Percentiles rank a stretch among this genome's conserved stretches.
Evolutionary conservation across 2,113 vertebrate species (phyloP).

Genomic region (Myotis lucifugus): DNA sequence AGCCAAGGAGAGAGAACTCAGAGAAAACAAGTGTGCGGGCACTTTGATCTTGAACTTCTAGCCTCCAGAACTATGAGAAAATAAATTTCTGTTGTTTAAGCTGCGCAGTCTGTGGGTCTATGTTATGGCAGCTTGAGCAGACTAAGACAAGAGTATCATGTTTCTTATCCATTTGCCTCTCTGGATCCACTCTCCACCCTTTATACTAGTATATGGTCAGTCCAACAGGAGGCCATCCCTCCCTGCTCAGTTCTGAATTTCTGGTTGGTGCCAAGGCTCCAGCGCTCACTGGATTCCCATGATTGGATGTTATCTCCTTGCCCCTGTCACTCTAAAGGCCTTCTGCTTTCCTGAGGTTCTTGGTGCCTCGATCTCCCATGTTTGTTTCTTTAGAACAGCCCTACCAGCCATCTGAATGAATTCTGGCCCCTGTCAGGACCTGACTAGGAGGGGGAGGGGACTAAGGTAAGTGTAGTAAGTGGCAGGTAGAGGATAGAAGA

Average conservation of each 20-base stretch:
- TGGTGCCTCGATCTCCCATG: background rate
- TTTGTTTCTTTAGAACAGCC: background rate
- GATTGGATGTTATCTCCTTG: background rate
- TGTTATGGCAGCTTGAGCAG: background rate
- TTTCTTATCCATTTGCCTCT: background rate
- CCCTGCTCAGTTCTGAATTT: background rate
- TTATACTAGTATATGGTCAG: background rate
- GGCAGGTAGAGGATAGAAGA: background rate
- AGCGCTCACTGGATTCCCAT: background rate
- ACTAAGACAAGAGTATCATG: background rate
- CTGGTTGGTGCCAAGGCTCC: background rate
- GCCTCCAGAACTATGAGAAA: background rate
- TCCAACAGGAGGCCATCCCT: background rate
- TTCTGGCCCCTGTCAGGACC: background rate
- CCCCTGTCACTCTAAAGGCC: background rate
- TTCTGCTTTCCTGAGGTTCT: background rate
- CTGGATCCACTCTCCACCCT: background rate
- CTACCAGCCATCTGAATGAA: background rate
- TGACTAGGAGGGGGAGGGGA: background rate
- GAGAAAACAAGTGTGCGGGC: background rate
- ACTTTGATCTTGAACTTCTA: background rate
- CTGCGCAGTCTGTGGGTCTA: background rate
- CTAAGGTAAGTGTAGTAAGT: background rate
- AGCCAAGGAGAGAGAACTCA: background rate
- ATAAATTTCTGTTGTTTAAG: background rate